Evolutionary conservation across 2,888 invertebrate species (phyloP), one percentile per base, ranked within the genome.

Genomic region (Rhopalosiphum nymphaeae): DNA sequence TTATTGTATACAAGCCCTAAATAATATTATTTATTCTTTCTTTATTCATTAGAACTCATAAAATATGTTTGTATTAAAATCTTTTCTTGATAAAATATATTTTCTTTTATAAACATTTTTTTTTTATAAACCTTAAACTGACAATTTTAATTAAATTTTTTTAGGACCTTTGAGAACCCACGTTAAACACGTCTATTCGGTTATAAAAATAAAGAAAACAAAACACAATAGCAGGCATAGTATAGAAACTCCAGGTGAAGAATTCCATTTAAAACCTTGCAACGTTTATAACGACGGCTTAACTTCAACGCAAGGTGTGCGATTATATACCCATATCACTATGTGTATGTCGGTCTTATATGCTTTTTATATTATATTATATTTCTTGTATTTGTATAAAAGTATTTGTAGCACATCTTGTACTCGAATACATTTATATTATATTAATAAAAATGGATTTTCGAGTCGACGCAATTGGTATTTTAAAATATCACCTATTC

Each of bases 261-360:
- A 89, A 93, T 93, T 93, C 88, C 78, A n/a, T 93, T 93, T 88
- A 53, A 29, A 93, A 78, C 67, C 67, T 67, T 13, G 88, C 42
- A 26, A 89, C 92, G 92, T 93, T 78, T 89, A 89, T 78, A 88
- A 93, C 89, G 88, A 93, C 78, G 88, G 92, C 89, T 93, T 44
- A 78, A 67, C 26, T 21, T 42, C n/a, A 67, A 67, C 61, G 92
- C 78, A 78, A 78, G 88, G 67, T 89, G 92, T 56, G 78, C 36
- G 92, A 89, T 89, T 89, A 92, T 89, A 88, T 53, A 78, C 29
- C 67, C 67, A 53, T 49, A 78, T 21, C 44, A 21, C 44, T 36
- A 21, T 78, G 42, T 25, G 4, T 44, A 25, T 36, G 49, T 36
- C 91, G 21, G 86, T 61, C 29, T 84, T 61, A 36, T 46, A 67